Evolutionary conservation across 2,888 invertebrate genomes (phyloP), one percentile per base, ranked within the genome.

Genomic region (Orchesella flavescens): DNA sequence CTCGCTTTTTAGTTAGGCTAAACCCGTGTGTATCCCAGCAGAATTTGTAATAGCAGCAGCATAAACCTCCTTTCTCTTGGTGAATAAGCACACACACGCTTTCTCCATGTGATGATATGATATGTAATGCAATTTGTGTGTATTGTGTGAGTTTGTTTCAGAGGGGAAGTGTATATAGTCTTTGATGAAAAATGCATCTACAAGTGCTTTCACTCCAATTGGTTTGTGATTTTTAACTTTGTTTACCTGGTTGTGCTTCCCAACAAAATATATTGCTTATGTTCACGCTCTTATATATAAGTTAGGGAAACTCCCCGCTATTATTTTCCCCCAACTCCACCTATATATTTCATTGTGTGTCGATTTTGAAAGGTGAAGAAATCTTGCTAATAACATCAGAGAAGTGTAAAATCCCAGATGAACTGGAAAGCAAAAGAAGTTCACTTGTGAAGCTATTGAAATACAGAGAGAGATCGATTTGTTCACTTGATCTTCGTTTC

Each of bases 391-490:
- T 68, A 80, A 68, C 73, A 66, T 59, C 43, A 61, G 65, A 80
- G 44, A 65, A 81, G 81, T 81, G 81, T 81, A 49, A 75, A 81
- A 69, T 61, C 75, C 49, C 69, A 73, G 69, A 81, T 75, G 81
- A 74, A 61, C 46, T 57, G 66, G 68, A 74, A 80, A 59, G 44
- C 69, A 34, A 34, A 34, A 57, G 57, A 69, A 61, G 61, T 78
- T 59, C 71, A 46, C 2, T 15, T n/a, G n/a, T 49, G 15, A 69
- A 24, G 68, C 59, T 61, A 69, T 77, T 77, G 61, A 69, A 68
- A 77, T 46, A 77, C 57, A 69, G 69, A 77, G 57, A 24, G 49
- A 71, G 80, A 81, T 81, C 81, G 81, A 81, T 81, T 81, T 81
- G 69, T 81, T 57, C 75, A 75, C 68, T 81, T 53, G 78, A 74